These are phyloP conservation scores for Pipra filicauda DNA, from an alignment of 2,113 vertebrate species.

Conservation along the genomic window DNA sequence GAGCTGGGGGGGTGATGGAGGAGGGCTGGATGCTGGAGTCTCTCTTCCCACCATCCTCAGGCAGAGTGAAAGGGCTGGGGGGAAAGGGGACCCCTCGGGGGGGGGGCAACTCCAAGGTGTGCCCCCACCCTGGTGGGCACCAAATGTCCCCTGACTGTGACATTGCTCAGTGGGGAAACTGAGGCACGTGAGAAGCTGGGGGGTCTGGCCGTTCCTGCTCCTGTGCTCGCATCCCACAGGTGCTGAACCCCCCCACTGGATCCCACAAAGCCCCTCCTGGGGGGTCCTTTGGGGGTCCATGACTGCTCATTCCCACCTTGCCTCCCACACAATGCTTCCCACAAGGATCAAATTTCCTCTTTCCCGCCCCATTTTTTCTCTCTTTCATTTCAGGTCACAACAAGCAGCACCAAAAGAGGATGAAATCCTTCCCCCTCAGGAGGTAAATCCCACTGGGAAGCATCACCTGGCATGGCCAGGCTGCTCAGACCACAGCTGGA, in stretches of 20 bases:
- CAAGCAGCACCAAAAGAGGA: background rate
- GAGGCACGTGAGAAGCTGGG: background rate
- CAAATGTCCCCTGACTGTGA: rapidly evolving
- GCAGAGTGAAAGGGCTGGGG: background rate
- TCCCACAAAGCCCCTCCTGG: rapidly evolving
- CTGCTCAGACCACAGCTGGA: background rate
- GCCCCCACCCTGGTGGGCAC: background rate
- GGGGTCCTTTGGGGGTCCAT: rapidly evolving
- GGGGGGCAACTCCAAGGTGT: background rate
- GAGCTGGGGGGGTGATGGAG: background rate
- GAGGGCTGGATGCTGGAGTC: background rate
- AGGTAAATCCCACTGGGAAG: background rate
- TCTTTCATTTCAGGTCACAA: background rate
- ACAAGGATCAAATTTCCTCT: background rate
- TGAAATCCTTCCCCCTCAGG: background rate
- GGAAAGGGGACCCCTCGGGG: rapidly evolving
- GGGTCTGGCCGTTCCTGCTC: rapidly evolving
- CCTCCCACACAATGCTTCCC: rapidly evolving
- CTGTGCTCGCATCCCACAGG: background rate
- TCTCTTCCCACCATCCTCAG: background rate
- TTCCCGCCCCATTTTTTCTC: background rate
- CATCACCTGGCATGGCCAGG: background rate
- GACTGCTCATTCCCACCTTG: background rate
- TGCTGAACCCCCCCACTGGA: rapidly evolving
- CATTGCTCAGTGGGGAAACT: background rate